These are phyloP conservation scores for Drosophila lutescens DNA, from an alignment of 2,888 invertebrate genomes.

Conservation along the genomic window DNA sequence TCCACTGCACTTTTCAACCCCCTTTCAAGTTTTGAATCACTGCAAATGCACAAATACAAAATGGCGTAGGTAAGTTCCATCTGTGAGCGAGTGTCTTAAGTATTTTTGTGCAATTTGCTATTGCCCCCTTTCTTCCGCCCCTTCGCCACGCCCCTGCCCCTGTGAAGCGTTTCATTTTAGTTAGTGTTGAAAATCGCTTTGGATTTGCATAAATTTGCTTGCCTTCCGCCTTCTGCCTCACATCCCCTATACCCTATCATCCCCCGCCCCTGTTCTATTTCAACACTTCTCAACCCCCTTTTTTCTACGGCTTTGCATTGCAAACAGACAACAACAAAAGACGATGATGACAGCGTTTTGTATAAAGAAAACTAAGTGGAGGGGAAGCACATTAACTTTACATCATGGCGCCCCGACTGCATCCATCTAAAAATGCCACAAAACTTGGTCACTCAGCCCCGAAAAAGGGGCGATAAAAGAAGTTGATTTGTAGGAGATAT, in stretches of 20 bases:
- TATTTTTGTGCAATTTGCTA: conserved; percentile 77
- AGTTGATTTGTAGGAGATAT: neutral
- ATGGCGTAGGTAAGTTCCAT: conserved; percentile 32
- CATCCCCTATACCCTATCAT: no score
- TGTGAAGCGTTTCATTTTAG: conserved; percentile 68
- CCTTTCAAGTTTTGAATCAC: conserved; percentile 68
- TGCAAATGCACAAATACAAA: conserved; percentile 63
- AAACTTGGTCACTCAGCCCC: conserved; percentile 5
- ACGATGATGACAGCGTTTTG: conserved; percentile 41
- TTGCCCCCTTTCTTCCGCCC: neutral
- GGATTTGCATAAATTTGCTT: conserved; percentile 77
- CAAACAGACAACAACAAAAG: conserved; percentile 39
- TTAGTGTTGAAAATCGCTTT: conserved; percentile 79
- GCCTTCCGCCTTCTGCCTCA: conserved; percentile 14
- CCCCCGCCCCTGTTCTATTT: conserved; percentile 1
- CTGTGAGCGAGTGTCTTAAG: conserved; percentile 58
- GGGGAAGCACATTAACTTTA: conserved; percentile 30
- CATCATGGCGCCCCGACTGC: conserved; percentile 11
- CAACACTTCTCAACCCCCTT: conserved; percentile 20
- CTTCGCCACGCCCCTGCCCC: neutral
- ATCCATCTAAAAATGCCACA: conserved; percentile 10
- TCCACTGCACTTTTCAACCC: neutral
- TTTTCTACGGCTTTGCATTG: conserved; percentile 42
- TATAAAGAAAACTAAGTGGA: conserved; percentile 20
- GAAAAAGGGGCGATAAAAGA: neutral